These are phyloP conservation scores for Ciconia nigra DNA, from an alignment of 2,797 vertebrate genomes.

Conservation along the genomic window DNA sequence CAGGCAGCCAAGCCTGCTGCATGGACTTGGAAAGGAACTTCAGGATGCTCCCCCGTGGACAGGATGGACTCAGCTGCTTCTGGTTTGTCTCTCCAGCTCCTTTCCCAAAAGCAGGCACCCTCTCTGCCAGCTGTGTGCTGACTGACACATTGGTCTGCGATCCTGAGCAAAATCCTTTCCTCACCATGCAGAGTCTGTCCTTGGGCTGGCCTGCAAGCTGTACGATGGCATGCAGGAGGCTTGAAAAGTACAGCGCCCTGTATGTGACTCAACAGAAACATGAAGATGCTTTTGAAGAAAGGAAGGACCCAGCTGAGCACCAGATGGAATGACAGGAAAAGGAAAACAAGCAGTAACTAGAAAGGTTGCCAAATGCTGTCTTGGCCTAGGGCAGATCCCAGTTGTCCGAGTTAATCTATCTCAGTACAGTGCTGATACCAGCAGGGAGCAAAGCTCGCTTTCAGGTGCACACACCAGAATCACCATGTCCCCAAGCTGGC, in stretches of 20 bases:
- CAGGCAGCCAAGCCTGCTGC: background rate
- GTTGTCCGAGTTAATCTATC: background rate
- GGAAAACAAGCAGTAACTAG: background rate
- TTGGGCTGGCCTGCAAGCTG: background rate
- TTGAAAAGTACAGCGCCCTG: background rate
- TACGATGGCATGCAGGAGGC: background rate
- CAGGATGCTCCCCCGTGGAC: background rate
- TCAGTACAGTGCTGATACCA: background rate
- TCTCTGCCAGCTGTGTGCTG: background rate
- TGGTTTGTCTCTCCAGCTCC: background rate
- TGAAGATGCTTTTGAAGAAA: constrained; percentile 41
- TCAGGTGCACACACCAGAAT: background rate
- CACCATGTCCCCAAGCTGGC: background rate
- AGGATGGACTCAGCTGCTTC: background rate
- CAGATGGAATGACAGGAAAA: background rate
- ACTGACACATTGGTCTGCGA: background rate
- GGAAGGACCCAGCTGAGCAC: background rate
- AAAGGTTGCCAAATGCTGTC: background rate
- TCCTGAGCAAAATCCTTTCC: background rate
- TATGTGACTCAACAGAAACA: background rate
- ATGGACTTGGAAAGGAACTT: background rate
- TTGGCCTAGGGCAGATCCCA: background rate
- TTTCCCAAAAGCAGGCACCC: background rate
- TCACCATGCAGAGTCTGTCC: background rate
- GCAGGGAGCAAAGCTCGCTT: background rate